Conservation (phyloP, 2,888 invertebrate genomes). For the Apamea crenata region DNA sequence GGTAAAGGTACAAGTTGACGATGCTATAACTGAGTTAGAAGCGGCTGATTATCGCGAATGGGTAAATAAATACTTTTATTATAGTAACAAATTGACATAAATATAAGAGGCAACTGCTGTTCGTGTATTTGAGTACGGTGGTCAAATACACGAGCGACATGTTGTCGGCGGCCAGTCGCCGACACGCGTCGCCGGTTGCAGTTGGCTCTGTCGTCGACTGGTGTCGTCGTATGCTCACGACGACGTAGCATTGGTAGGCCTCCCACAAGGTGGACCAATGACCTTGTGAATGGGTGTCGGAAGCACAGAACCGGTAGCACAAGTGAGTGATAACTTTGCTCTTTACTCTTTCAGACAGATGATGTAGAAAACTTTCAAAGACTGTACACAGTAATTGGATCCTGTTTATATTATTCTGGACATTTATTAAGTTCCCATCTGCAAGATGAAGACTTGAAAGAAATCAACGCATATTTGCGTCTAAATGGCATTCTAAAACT, state of each 20-base stretch:
- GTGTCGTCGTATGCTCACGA: neutral
- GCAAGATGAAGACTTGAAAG: conserved; percentile 93
- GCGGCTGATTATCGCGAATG: conserved; percentile 97
- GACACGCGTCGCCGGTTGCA: neutral
- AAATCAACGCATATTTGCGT: conserved; percentile 94
- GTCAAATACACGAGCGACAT: neutral
- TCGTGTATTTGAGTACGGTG: neutral
- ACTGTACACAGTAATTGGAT: conserved; percentile 92
- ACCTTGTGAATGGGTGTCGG: too few relatives aligned
- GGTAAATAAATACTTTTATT: conserved; percentile 89
- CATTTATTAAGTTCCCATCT: conserved; percentile 95
- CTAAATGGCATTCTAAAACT: conserved; percentile 94
- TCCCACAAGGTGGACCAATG: too few relatives aligned
- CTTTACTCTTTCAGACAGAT: conserved; percentile 91
- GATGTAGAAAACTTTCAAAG: conserved; percentile 94
- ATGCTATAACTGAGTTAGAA: conserved; percentile 96
- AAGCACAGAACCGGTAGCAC: neutral
- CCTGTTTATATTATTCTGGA: conserved; percentile 92
- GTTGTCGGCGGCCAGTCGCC: neutral
- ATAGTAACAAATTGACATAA: neutral
- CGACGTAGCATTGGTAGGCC: too few relatives aligned
- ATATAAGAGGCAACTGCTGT: neutral
- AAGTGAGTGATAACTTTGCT: neutral
- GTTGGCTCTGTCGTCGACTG: neutral
- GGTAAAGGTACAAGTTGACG: conserved; percentile 95